Base-by-base conservation (phyloP, 2,888 invertebrate species). In the Euproctis similis region DNA sequence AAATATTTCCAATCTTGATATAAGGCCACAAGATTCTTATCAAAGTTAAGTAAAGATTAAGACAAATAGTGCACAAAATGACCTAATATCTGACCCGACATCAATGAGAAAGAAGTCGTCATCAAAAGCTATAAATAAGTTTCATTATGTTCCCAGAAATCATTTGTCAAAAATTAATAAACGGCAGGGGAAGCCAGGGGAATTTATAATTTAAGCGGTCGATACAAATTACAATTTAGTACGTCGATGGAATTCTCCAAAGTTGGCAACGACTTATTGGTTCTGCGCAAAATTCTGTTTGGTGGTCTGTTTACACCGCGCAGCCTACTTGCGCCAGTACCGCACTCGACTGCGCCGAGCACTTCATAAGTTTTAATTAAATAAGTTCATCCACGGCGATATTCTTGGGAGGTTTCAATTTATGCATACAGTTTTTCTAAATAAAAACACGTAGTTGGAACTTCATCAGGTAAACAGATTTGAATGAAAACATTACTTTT, bases 251-350 rank as follows among this genome's bases (percentile, higher is more conserved):
- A n/a, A n/a, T n/a, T n/a, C n/a, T n/a, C n/a, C n/a, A n/a, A n/a
- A 72, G 60, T 70, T 57, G 47, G 40, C 44, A 61, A 56, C 62
- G 67, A 73, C 59, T 75, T 76, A n/a, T 75, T n/a, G 74, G 69
- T 71, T 73, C 56, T 47, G 56, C 46, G 50, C 36, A 47, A 68
- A 70, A 61, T 72, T 67, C 55, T 57, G 60, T 55, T 58, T 42
- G 30, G 51, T 45, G 60, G 49, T 31, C 32, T 64, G 57, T 66
- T 68, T 32, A 42, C 41, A 36, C 16, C 31, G 38, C 25, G 26
- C 29, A 25, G 23, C 23, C 28, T 24, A 39, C 49, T 51, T 26
- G 47, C 42, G 36, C 36, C 29, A 31, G 38, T 36, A 45, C 41
- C 42, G 35, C 29, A 38, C 42, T 42, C 29, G 34, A 39, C 37